Evolutionary conservation across 2,797 vertebrate genomes (phyloP), one percentile per base, ranked within the genome.

Genomic region (Gouania willdenowi): DNA sequence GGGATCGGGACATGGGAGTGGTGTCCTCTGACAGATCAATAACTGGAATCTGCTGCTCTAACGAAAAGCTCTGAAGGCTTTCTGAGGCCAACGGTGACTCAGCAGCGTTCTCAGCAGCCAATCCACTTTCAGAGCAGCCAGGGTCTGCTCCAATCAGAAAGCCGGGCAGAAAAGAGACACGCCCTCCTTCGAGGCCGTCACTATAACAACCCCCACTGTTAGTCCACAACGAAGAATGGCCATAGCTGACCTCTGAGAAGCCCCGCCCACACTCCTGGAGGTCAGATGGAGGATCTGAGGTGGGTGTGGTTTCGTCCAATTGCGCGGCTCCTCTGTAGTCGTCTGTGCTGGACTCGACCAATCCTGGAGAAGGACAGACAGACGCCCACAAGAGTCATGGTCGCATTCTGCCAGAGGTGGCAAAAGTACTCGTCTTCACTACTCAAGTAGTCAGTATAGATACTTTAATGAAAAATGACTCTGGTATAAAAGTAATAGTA

Each of bases 341-440:
- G 0, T 85, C 84, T 0, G 81, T 85, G 46, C 82, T 85, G 9
- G 83, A 85, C 58, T 86, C 84, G 37, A 76, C 76, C 39, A 83
- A 47, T 6, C 77, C 82, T 87, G 44, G 4, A 27, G 5, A 25
- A 41, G 49, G 16, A 56, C 8, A 66, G 3, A 23, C 8, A 23
- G 6, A 18, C n/a, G n/a, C n/a, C n/a, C n/a, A n/a, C n/a, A n/a
- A n/a, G n/a, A n/a, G n/a, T n/a, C n/a, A n/a, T n/a, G n/a, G n/a
- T n/a, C n/a, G n/a, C n/a, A n/a, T n/a, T n/a, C n/a, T n/a, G n/a
- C n/a, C n/a, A n/a, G n/a, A n/a, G n/a, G n/a, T n/a, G n/a, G n/a
- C n/a, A n/a, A n/a, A n/a, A n/a, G n/a, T n/a, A n/a, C n/a, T n/a
- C n/a, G n/a, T n/a, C n/a, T n/a, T n/a, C n/a, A n/a, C n/a, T n/a